Conservation (phyloP, 2,113 vertebrate genomes). For the Gulo gulo region DNA sequence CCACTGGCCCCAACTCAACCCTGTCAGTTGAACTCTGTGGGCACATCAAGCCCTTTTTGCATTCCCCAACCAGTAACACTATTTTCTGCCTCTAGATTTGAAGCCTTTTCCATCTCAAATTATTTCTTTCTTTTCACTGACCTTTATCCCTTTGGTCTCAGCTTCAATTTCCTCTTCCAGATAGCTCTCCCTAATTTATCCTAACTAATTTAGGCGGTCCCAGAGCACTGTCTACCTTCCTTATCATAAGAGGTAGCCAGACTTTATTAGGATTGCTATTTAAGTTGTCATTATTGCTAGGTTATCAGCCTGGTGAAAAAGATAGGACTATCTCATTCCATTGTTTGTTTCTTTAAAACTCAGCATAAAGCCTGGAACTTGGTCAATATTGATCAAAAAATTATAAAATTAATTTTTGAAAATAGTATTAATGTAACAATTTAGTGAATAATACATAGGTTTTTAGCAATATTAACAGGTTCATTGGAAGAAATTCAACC, state of each 20-base stretch:
- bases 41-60: background rate
- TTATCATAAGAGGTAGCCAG: background rate
- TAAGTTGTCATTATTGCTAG: background rate
- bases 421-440: background rate
- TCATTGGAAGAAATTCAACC: background rate
- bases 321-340: background rate
- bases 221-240: background rate
- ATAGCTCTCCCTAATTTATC: background rate
- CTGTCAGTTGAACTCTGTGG: background rate
- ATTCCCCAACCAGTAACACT: background rate
- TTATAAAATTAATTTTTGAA: background rate
- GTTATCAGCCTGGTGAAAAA: background rate
- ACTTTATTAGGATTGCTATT: background rate
- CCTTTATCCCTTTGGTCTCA: background rate
- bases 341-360: background rate
- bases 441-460: background rate
- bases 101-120: background rate
- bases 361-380: background rate
- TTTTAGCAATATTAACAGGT: background rate
- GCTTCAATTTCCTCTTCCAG: background rate
- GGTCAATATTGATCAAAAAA: background rate
- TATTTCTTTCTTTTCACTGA: background rate
- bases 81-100: background rate
- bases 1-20: accelerated
- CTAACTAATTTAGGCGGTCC: background rate